phyloP scores from a whole-genome alignment of 2,113 vertebrate genomes.

The Cheilinus undulatus region DNA sequence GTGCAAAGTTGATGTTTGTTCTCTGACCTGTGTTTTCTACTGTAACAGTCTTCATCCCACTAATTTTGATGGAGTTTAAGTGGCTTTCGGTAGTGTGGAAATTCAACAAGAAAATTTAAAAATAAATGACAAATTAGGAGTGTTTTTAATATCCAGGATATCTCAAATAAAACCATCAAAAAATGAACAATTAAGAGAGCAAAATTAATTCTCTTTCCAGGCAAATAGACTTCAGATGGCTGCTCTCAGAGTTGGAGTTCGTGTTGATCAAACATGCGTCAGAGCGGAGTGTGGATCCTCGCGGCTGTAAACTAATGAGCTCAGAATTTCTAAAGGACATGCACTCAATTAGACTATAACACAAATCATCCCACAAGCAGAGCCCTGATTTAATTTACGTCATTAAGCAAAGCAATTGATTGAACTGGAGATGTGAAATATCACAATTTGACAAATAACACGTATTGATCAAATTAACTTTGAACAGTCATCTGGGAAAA shows the following conservation, averaged over 20 bases:
- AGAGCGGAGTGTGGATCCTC: neutral
- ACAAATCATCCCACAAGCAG: neutral
- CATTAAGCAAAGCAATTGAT: neutral
- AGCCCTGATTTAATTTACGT: neutral
- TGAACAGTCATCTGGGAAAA: neutral
- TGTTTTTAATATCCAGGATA: no score
- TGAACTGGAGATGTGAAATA: slow-evolving; percentile 14
- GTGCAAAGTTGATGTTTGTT: no score
- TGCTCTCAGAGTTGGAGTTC: neutral
- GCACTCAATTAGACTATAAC: slow-evolving; percentile 15
- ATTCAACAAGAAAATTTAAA: no score
- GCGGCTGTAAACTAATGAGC: slow-evolving; percentile 22
- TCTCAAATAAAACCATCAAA: no score
- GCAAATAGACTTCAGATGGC: neutral
- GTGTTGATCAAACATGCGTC: neutral
- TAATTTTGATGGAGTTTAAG: no score
- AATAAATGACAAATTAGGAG: no score
- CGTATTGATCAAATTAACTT: slow-evolving; percentile 6
- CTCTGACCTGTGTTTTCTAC: no score
- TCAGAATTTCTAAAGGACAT: slow-evolving; percentile 3
- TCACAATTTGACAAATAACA: neutral
- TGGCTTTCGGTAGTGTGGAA: no score
- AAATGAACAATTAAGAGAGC: no score
- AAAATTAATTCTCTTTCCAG: neutral
- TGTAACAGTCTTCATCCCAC: no score